phyloP scores from a whole-genome alignment of 2,888 invertebrate species.

The Aphodius sticticus region DNA sequence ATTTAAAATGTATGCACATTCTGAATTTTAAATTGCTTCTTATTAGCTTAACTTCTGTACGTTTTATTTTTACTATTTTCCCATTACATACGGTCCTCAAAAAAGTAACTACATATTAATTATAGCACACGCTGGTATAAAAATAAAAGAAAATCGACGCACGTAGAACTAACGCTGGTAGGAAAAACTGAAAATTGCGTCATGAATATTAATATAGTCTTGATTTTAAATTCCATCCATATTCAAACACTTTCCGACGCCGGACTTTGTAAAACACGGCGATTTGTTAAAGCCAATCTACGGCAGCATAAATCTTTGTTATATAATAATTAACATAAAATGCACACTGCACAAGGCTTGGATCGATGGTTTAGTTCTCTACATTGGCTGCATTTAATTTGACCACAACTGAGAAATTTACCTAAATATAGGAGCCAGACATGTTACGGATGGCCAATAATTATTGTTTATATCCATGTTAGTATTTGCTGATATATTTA shows the following conservation, averaged over 20 bases:
- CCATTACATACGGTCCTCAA: neutral
- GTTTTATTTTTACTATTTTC: neutral
- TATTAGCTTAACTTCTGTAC: neutral
- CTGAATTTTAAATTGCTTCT: neutral
- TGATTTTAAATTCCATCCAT: conserved; percentile 1
- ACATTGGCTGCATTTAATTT: no score
- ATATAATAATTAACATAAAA: neutral
- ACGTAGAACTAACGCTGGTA: neutral
- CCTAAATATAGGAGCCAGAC: no score
- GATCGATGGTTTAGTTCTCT: neutral
- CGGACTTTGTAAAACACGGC: neutral
- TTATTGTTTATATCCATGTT: no score
- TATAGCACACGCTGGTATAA: neutral
- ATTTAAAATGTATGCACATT: neutral
- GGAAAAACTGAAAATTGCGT: neutral
- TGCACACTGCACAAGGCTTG: neutral
- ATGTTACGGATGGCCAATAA: no score
- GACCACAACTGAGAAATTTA: no score
- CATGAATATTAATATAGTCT: neutral
- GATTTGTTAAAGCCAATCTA: neutral
- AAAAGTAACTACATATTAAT: neutral
- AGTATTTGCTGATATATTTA: no score
- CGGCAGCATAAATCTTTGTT: neutral
- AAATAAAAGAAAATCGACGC: neutral
- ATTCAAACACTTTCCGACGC: neutral